phyloP scores from a whole-genome alignment of 2,113 vertebrate genomes.

The Nyctereutes procyonoides region DNA sequence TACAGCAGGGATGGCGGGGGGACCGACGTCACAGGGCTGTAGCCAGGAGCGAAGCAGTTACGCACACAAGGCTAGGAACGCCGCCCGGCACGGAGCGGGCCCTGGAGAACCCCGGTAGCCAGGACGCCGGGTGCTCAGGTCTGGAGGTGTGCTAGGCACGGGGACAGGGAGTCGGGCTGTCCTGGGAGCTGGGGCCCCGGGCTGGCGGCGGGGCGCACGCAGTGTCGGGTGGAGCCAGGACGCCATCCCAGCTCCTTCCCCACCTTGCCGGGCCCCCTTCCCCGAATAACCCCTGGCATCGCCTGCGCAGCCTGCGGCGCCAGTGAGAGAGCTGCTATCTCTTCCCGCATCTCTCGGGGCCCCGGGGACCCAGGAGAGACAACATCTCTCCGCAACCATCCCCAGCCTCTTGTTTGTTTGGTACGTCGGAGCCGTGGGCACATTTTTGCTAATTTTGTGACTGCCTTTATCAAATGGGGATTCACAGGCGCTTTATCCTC shows the following conservation, averaged over 20 bases:
- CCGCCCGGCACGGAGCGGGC: rapidly evolving
- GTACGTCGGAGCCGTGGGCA: slow-evolving; percentile 84
- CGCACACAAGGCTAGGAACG: neutral
- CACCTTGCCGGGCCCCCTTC: neutral
- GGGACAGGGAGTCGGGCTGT: rapidly evolving
- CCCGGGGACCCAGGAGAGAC: slow-evolving; percentile 65
- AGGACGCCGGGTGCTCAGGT: neutral
- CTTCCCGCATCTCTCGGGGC: slow-evolving; percentile 81
- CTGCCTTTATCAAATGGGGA: slow-evolving; percentile 88
- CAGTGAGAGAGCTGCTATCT: slow-evolving; percentile 76
- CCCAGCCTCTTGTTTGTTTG: slow-evolving; percentile 85
- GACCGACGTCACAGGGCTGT: neutral
- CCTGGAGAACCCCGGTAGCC: rapidly evolving
- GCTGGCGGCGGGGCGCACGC: neutral
- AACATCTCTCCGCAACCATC: slow-evolving; percentile 59
- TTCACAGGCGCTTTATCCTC: slow-evolving; percentile 87
- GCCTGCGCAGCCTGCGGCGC: slow-evolving; percentile 1
- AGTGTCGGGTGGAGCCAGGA: neutral
- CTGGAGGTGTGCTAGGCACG: neutral
- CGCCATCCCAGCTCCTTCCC: neutral
- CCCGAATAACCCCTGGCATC: neutral
- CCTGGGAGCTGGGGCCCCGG: neutral
- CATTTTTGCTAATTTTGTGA: slow-evolving; percentile 89
- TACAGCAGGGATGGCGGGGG: neutral
- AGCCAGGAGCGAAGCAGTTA: neutral